Evolutionary conservation across 2,888 invertebrate genomes (phyloP).

Genomic region (Therioaphis trifolii): DNA sequence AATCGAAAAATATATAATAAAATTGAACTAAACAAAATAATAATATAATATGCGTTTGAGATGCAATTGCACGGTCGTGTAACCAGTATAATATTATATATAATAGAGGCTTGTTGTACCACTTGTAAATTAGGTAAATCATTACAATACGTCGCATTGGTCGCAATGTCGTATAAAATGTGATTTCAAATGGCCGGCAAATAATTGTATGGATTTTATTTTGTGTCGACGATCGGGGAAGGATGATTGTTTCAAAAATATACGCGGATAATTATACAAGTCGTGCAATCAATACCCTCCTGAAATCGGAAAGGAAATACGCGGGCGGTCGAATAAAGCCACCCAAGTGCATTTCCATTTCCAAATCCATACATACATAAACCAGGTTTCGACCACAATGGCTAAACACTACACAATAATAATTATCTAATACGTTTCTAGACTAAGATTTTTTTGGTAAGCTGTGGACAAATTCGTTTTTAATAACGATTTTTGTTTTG

Average conservation of each 20-base stretch:
- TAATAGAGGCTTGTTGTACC: constrained; percentile 2
- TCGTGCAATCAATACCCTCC: constrained; percentile 27
- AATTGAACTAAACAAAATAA: constrained; percentile 64
- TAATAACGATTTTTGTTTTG: constrained; percentile 4
- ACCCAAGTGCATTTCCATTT: constrained; percentile 34
- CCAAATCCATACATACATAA: background rate
- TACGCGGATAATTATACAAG: background rate
- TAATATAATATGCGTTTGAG: constrained; percentile 50
- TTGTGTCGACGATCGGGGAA: background rate
- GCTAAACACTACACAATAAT: constrained; percentile 18
- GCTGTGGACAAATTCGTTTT: constrained; percentile 36
- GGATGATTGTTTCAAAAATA: background rate
- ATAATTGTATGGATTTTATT: background rate
- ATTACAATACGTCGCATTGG: constrained; percentile 15
- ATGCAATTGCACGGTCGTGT: constrained; percentile 56
- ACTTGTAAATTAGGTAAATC: constrained; percentile 10
- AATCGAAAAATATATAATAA: constrained; percentile 62
- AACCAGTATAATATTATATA: background rate
- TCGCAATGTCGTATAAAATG: background rate
- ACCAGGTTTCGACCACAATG: background rate
- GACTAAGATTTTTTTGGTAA: constrained; percentile 47
- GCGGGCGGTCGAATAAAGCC: constrained; percentile 6
- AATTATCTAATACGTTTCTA: constrained; percentile 47
- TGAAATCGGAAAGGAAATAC: constrained; percentile 34
- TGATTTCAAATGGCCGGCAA: background rate